Percentiles rank a stretch among this genome's conserved stretches.
Conservation (phyloP, 2,888 invertebrate species). For the Euphydryas editha region DNA sequence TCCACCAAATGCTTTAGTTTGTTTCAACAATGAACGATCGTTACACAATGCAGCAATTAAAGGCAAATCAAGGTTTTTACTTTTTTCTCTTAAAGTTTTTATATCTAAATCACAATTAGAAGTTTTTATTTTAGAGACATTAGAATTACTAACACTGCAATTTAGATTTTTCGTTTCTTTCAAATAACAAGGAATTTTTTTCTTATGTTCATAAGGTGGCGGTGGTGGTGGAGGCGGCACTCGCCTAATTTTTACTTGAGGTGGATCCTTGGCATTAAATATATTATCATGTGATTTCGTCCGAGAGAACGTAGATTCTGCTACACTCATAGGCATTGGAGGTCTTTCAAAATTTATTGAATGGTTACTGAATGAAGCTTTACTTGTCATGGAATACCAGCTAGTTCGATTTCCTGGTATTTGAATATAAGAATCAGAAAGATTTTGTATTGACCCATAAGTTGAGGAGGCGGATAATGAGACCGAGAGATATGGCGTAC, state of each 20-base stretch:
- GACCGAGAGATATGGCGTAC: slow-evolving; percentile 90
- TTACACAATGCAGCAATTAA: slow-evolving; percentile 97
- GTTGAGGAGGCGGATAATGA: slow-evolving; percentile 87
- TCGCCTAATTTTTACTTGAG: slow-evolving; percentile 77
- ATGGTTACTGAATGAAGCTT: slow-evolving; percentile 85
- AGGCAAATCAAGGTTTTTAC: slow-evolving; percentile 94
- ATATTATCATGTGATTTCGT: slow-evolving; percentile 93
- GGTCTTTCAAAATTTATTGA: slow-evolving; percentile 87
- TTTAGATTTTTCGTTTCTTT: slow-evolving; percentile 61
- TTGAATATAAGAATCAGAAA: slow-evolving; percentile 89
- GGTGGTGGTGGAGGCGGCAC: slow-evolving; percentile 81
- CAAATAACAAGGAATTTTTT: slow-evolving; percentile 82
- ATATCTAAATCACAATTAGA: slow-evolving; percentile 87
- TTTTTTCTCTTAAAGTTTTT: slow-evolving; percentile 92
- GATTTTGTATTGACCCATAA: slow-evolving; percentile 91
- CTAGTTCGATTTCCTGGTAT: slow-evolving; percentile 82
- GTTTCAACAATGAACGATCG: slow-evolving; percentile 94
- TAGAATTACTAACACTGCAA: slow-evolving; percentile 57
- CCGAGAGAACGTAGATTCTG: slow-evolving; percentile 84
- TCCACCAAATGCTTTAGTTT: slow-evolving; percentile 93
- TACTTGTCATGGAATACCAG: slow-evolving; percentile 85
- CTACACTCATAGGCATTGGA: slow-evolving; percentile 83
- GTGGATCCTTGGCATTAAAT: slow-evolving; percentile 83
- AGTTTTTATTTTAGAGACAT: slow-evolving; percentile 68
- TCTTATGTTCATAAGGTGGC: slow-evolving; percentile 79